Percentiles rank a stretch among this genome's conserved stretches.
These are phyloP conservation scores for Potorous gilbertii DNA, from an alignment of 2,797 vertebrate genomes.

Conservation along the genomic window DNA sequence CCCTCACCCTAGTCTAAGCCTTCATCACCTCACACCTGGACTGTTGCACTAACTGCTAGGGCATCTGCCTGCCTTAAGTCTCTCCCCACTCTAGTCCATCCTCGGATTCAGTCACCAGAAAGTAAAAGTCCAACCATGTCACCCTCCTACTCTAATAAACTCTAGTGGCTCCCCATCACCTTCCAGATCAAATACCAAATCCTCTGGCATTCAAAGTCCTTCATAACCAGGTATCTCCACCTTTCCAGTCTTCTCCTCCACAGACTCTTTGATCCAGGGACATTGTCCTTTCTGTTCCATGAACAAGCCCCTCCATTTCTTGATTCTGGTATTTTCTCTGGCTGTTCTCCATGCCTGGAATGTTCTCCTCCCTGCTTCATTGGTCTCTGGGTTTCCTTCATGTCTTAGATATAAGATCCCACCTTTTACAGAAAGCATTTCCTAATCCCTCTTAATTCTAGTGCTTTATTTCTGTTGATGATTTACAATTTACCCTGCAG, in stretches of 20 bases:
- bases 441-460: not conserved
- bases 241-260: not conserved
- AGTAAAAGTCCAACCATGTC: not conserved
- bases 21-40: not conserved
- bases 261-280: not conserved
- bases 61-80: not conserved
- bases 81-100: not conserved
- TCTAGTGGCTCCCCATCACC: not conserved
- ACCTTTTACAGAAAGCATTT: not conserved
- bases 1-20: not conserved
- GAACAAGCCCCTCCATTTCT: not conserved
- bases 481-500: not conserved
- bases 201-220: not conserved
- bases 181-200: not conserved
- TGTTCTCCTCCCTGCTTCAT: not conserved
- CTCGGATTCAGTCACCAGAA: not conserved
- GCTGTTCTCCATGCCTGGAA: not conserved
- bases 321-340: not conserved
- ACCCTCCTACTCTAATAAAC: not conserved
- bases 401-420: not conserved
- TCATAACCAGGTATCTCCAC: not conserved
- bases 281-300: not conserved
- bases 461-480: not conserved
- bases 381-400: not conserved
- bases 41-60: not conserved